Evolutionary conservation across 2,797 vertebrate genomes (phyloP), one percentile per base, ranked within the genome.

Genomic region (Sebastes melanostomus): DNA sequence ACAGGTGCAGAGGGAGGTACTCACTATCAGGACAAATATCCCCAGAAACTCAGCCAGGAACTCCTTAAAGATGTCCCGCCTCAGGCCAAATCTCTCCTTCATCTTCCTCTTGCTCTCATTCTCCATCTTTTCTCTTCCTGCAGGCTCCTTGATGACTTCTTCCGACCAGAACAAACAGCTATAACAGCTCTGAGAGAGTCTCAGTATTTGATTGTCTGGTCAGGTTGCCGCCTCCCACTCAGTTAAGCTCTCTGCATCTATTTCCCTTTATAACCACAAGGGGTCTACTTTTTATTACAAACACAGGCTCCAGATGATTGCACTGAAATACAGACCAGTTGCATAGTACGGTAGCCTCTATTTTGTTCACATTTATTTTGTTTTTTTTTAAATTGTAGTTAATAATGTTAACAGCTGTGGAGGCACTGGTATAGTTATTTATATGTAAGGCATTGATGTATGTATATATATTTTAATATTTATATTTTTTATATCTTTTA

Each of bases 11-110:
- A 90, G 72, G 83, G 82, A 89, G 78, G 71, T 94, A 98, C 98
- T 99, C 95, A 99, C 98, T 83, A 99, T 97, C 93, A 99, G 62
- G 84, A 98, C 89, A 90, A 97, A 98, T 32, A 97, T 99, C 78
- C 97, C 98, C 87, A 99, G 94, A 93, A 98, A 97, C 90, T 99
- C 98, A 0, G 98, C 96, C 77, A 99, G 91, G 11, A 95, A 97
- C 95, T 98, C 98, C 95, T 96, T 98, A 77, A 94, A 91, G 89
- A 98, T 86, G 84, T 91, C 88, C 91, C 94, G 97, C 94, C 94
- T 97, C 91, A 99, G 91, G 89, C 91, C 92, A 88, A 97, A 93
- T 90, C 89, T 97, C 76, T 96, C 95, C 89, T 94, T 97, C 91
- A 97, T 90, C 84, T 91, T 96, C 80, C 85, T 96, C 81, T 85